Percentiles rank a stretch among this genome's conserved stretches.
These are phyloP conservation scores for Lycocorax pyrrhopterus DNA, from an alignment of 2,113 vertebrate genomes.

Conservation along the genomic window DNA sequence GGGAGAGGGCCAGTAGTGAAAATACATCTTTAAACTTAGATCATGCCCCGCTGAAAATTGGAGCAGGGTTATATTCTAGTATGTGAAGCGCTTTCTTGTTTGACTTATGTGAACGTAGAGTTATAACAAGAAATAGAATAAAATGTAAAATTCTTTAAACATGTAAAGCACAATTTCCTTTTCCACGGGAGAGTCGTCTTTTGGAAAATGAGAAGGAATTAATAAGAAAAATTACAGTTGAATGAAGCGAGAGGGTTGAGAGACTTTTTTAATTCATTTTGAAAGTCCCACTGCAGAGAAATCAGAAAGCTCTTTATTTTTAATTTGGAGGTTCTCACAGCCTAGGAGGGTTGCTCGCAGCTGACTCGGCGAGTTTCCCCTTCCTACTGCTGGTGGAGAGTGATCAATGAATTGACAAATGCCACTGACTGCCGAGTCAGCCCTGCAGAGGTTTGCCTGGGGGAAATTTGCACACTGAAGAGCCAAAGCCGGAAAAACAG, in stretches of 20 bases:
- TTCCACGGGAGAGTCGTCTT: constrained; percentile 7
- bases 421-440: constrained; percentile 54
- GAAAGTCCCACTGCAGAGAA: constrained; percentile 36
- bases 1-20: neutral
- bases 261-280: neutral
- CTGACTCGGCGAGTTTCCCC: constrained; percentile 35
- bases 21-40: neutral
- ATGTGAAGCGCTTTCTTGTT: neutral
- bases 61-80: neutral
- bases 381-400: neutral
- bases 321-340: constrained; percentile 39
- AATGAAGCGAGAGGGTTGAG: constrained; percentile 15
- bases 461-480: constrained; percentile 12
- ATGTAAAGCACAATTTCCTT: constrained; percentile 18
- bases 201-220: constrained; percentile 30
- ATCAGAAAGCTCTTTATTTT: constrained; percentile 24
- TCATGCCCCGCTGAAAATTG: neutral
- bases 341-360: neutral
- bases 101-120: neutral
- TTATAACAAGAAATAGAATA: constrained; percentile 2
- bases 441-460: constrained; percentile 13
- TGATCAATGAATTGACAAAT: constrained; percentile 65
- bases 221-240: constrained; percentile 31
- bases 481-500: neutral
- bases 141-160: constrained; percentile 41